Base-by-base conservation (phyloP, 2,888 invertebrate species). In the Palloptera scutellata region DNA sequence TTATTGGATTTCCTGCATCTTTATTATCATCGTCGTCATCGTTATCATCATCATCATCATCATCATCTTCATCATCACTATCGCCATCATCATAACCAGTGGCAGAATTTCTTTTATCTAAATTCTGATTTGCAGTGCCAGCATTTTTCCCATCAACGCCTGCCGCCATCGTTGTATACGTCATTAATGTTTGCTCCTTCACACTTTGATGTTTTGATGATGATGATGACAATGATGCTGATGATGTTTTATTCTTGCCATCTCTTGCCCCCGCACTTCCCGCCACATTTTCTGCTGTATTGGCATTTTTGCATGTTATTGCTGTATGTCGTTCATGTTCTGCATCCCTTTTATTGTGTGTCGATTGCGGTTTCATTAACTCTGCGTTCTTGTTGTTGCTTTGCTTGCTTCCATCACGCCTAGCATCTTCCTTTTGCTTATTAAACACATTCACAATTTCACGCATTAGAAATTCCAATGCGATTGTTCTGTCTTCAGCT, bases 391-490 rank as follows among this genome's bases (percentile, higher is more conserved):
- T 65, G 10, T 40, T 59, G 43, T 15, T 58, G 19, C 52, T 53
- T 48, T 58, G 51, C 10, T 63, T 64, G n/a, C 61, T 13, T 10
- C 68, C 61, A 13, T 66, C 68, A 48, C 58, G 66, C 63, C 74
- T 73, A 13, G 72, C 73, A 51, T 64, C 63, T 48, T 70, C 66
- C 58, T 75, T 72, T 43, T 79, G 78, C 54, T 76, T 73, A 65
- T 77, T 77, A 4, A 79, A 78, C 61, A 83, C 80, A 61, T 77
- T 80, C 1, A 80, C 78, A 19, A 83, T 79, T 70, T 83, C 81
- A 13, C 75, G 76, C 69, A 80, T 70, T 2, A 84, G 73, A 64
- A 84, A 83, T 53, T 83, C 80, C n/a, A 84, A 70, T 1, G 78
- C 78, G 65, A 76, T 59, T 0, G 78, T 77, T 73, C 79, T 81